Conservation (phyloP, 2,888 invertebrate genomes). For the Meiosimyza platycephala region DNA sequence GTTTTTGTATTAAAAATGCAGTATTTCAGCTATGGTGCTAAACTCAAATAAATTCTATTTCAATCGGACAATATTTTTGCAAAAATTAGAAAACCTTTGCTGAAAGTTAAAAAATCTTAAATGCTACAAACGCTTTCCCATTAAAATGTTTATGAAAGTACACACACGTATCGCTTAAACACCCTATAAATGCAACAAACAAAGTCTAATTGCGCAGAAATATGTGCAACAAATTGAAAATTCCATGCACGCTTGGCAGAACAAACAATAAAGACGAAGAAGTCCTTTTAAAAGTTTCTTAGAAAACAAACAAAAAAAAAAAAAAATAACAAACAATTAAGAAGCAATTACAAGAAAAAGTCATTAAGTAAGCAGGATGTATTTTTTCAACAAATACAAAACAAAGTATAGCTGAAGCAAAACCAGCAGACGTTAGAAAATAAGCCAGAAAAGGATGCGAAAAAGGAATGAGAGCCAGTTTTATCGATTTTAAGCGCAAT, state of each 20-base stretch:
- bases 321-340: conserved; percentile 29
- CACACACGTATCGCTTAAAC: neutral
- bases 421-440: neutral
- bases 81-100: no score
- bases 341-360: conserved; percentile 16
- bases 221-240: conserved; percentile 44
- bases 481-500: conserved; percentile 19
- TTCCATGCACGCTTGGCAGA: conserved; percentile 40
- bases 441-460: neutral
- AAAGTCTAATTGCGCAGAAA: conserved; percentile 46
- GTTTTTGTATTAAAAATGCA: no score
- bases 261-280: conserved; percentile 10
- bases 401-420: neutral
- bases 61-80: no score
- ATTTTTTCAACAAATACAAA: neutral
- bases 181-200: conserved; percentile 46
- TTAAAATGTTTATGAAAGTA: no score
- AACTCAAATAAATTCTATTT: no score
- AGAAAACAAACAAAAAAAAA: conserved; percentile 8
- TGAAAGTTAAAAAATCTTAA: no score
- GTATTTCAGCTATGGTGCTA: no score
- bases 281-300: conserved; percentile 18
- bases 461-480: neutral
- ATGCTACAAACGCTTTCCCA: no score
- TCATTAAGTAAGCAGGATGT: conserved; percentile 7